These are phyloP conservation scores for Aptenodytes forsteri DNA, from an alignment of 2,113 vertebrate genomes.

Conservation along the genomic window DNA sequence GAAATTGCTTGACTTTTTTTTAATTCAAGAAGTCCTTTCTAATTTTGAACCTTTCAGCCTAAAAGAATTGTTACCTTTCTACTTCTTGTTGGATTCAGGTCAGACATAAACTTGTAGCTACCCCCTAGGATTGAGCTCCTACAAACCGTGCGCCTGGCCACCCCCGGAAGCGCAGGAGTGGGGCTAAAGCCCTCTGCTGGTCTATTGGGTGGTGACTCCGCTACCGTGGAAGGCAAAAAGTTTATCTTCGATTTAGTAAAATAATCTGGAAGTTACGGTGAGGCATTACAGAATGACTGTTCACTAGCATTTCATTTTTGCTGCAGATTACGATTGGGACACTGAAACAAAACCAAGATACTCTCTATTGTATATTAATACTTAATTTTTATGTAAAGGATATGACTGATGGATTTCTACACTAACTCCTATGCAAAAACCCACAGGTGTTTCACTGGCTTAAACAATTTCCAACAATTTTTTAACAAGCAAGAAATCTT, in stretches of 20 bases:
- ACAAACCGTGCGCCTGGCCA: background rate
- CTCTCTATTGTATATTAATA: background rate
- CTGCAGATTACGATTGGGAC: accelerated
- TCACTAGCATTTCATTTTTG: background rate
- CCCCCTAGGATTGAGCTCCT: background rate
- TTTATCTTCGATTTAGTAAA: accelerated
- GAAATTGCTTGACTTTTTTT: background rate
- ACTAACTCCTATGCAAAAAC: background rate
- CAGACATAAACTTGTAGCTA: background rate
- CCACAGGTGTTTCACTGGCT: background rate
- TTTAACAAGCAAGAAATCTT: background rate
- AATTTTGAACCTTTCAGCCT: background rate
- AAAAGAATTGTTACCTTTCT: background rate
- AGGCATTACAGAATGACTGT: accelerated
- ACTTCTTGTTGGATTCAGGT: background rate
- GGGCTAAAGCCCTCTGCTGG: background rate
- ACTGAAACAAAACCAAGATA: background rate
- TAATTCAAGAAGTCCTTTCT: background rate
- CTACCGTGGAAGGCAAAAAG: background rate
- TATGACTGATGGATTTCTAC: background rate
- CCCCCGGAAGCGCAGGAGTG: too few species aligned
- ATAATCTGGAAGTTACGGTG: accelerated
- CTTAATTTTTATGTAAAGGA: background rate
- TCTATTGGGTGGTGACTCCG: accelerated
- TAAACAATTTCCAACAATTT: background rate